A percentile compares a stretch with the other conserved stretches of the same genome.
Conservation (phyloP, 2,113 vertebrate genomes). For the Ramphastos sulfuratus region DNA sequence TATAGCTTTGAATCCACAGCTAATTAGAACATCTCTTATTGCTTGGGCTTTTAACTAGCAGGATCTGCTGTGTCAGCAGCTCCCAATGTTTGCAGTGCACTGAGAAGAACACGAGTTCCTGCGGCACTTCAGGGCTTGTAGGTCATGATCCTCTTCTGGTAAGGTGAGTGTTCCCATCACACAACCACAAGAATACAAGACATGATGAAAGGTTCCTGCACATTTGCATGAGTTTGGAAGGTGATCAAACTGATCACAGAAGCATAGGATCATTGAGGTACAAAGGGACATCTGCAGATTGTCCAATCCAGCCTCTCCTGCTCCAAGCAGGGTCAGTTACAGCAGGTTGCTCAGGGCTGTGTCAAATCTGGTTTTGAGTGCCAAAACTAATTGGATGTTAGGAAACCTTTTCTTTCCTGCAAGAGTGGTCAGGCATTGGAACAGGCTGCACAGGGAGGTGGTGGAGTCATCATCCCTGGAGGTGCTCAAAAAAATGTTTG, state of each 20-base stretch:
- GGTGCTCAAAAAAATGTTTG: too few relatives aligned
- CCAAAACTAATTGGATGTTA: background rate
- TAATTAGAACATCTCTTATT: background rate
- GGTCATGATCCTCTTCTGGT: slow-evolving; percentile 36
- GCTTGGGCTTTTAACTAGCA: slow-evolving; percentile 10
- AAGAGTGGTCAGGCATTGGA: too few relatives aligned
- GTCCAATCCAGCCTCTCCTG: fast-evolving
- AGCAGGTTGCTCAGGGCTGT: background rate
- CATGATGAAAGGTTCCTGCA: background rate
- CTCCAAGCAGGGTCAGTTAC: background rate
- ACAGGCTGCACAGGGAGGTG: too few relatives aligned
- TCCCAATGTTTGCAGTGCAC: background rate
- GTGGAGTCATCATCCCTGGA: too few relatives aligned
- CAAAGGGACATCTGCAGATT: background rate
- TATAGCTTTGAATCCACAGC: background rate
- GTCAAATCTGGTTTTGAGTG: background rate
- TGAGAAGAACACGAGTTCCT: background rate
- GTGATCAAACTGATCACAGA: background rate
- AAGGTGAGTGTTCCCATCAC: background rate
- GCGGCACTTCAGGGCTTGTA: slow-evolving; percentile 37
- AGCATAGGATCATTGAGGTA: background rate
- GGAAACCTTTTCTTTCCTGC: too few relatives aligned
- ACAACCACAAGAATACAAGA: background rate
- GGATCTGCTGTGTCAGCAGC: background rate
- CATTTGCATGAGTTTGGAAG: background rate